Evolutionary conservation across 2,797 vertebrate genomes (phyloP).

Genomic region (Scomberomorus guttatus): DNA sequence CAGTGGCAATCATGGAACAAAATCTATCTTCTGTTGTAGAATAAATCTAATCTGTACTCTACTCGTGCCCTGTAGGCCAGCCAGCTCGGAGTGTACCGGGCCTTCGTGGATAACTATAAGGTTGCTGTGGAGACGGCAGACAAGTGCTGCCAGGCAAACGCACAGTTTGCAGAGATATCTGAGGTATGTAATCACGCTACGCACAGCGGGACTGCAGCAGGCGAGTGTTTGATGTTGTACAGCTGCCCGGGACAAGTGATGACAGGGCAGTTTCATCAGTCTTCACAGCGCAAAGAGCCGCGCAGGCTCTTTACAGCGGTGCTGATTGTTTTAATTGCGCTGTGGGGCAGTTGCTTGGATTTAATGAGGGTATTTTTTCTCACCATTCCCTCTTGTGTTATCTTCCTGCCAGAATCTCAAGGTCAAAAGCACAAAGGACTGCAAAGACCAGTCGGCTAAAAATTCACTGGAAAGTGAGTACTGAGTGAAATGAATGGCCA

Average conservation of each 20-base stretch:
- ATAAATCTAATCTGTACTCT: conserved; percentile 35
- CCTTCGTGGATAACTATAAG: conserved; percentile 99
- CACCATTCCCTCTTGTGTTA: conserved; percentile 30
- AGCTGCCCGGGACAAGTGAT: conserved; percentile 66
- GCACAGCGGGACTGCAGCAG: conserved; percentile 49
- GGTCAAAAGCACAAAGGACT: conserved; percentile 94
- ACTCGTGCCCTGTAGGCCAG: conserved; percentile 88
- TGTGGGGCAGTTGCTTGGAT: conserved; percentile 32
- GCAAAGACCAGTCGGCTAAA: conserved; percentile 93
- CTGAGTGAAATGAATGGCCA: conserved; percentile 33
- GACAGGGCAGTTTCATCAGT: conserved; percentile 57
- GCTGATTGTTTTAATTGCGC: conserved; percentile 62
- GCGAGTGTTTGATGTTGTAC: conserved; percentile 62
- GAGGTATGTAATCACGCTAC: conserved; percentile 88
- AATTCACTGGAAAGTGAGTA: conserved; percentile 97
- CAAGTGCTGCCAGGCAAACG: conserved; percentile 98
- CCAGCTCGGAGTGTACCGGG: conserved; percentile 97
- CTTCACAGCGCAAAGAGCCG: conserved; percentile 19
- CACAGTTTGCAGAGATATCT: conserved; percentile 98
- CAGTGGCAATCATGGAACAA: conserved; percentile 10
- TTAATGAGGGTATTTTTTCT: conserved; percentile 43
- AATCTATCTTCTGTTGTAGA: conserved; percentile 1
- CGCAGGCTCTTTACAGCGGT: conserved; percentile 27
- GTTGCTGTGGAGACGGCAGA: conserved; percentile 98
- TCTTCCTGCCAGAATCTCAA: conserved; percentile 90